A percentile compares a stretch with the other conserved stretches of the same genome.
Evolutionary conservation across 2,797 vertebrate species (phyloP).

Genomic region (Gobionotothen gibberifrons): DNA sequence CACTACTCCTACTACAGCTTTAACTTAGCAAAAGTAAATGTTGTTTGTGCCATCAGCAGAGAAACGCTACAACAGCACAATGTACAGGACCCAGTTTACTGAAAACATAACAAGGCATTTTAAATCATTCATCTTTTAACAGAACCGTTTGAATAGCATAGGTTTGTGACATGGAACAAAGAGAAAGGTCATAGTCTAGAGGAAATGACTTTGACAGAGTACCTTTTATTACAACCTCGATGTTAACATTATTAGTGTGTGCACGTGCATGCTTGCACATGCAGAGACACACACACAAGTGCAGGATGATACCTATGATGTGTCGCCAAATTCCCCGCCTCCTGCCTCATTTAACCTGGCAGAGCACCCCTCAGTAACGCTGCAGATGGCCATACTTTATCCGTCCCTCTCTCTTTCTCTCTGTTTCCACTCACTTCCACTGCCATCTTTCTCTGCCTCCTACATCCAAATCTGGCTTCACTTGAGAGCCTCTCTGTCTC

Average conservation of each 20-base stretch:
- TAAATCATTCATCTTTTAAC: conserved; percentile 18
- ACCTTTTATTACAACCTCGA: neutral
- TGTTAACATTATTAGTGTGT: neutral
- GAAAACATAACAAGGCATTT: neutral
- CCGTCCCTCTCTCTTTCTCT: conserved; percentile 5
- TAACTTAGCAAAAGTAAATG: neutral
- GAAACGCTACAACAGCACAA: neutral
- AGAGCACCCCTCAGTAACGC: conserved; percentile 52
- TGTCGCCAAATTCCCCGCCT: conserved; percentile 46
- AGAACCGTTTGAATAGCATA: neutral
- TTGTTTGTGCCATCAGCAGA: conserved; percentile 1
- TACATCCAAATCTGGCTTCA: conserved; percentile 48
- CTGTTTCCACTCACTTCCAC: conserved; percentile 28
- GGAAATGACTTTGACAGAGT: conserved; percentile 10
- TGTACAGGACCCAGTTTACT: neutral
- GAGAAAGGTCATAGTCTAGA: conserved; percentile 25
- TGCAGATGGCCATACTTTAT: conserved; percentile 57
- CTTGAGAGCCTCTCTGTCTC: conserved; percentile 37
- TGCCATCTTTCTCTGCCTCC: conserved; percentile 45
- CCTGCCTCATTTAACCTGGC: conserved; percentile 64
- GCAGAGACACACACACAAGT: no score
- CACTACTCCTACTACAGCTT: neutral
- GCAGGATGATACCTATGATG: conserved; percentile 19
- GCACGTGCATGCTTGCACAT: neutral
- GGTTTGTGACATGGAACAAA: neutral